Evolutionary conservation across 2,888 invertebrate genomes (phyloP).

Genomic region (Agelastica alni): DNA sequence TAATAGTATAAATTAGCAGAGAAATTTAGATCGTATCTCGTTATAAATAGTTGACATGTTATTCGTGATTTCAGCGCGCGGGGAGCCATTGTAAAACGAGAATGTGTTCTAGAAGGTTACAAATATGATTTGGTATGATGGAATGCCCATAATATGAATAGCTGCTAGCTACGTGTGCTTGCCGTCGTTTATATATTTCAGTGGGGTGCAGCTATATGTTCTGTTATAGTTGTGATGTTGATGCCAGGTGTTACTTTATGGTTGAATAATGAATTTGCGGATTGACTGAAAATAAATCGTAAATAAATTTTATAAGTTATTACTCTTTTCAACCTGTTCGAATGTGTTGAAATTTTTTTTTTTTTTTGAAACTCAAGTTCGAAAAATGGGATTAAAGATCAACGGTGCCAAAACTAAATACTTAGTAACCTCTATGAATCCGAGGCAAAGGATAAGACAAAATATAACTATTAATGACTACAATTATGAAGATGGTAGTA

Average conservation of each 20-base stretch:
- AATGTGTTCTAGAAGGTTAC: conserved; percentile 51
- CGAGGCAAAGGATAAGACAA: no score
- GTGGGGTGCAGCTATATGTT: conserved; percentile 37
- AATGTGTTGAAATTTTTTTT: neutral
- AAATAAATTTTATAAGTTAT: no score
- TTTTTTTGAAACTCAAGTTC: no score
- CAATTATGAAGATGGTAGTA: no score
- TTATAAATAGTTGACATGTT: conserved; percentile 35
- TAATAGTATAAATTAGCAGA: conserved; percentile 24
- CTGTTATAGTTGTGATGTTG: conserved; percentile 19
- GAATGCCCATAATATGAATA: conserved; percentile 50
- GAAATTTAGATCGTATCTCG: conserved; percentile 30
- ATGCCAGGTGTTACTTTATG: conserved; percentile 32
- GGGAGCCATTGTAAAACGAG: conserved; percentile 50
- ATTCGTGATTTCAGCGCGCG: conserved; percentile 40
- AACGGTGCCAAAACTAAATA: no score
- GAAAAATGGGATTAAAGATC: no score
- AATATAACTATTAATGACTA: no score
- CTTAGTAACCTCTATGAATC: no score
- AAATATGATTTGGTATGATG: conserved; percentile 52
- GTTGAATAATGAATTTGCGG: conserved; percentile 29
- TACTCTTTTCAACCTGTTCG: neutral
- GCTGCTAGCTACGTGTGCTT: conserved; percentile 42
- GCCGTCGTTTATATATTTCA: conserved; percentile 40
- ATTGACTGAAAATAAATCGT: conserved; percentile 18